Base-by-base conservation (phyloP, 2,113 vertebrate species). In the Oreochromis tanganicae region DNA sequence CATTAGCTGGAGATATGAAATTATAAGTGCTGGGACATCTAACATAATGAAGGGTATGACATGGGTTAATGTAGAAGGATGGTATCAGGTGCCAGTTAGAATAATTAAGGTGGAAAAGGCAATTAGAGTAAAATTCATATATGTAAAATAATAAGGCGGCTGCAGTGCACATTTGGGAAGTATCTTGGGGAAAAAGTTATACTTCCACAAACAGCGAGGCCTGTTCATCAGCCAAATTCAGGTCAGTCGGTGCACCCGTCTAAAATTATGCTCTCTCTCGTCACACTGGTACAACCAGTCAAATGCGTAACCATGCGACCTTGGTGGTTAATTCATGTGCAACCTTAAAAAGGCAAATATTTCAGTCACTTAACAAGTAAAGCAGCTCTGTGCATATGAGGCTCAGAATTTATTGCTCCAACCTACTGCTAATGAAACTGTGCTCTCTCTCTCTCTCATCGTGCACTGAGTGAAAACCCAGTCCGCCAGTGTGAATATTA, bases 271-370 rank as follows among this genome's bases (percentile, higher is more conserved):
- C 54, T 21, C 27, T 46, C 81, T 83, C 48, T 34, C 14, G 10
- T 63, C 38, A 66, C 27, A 14, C 41, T 84, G 41, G 17, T 59
- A 73, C 34, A 2, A 19, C 6, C 80, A 46, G 54, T n/a, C 34
- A 55, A 63, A 32, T 10, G 41, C n/a, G 21, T n/a, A 78, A 80
- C 81, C 84, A 73, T 56, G 54, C 7, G 48, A 83, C 71, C 86
- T 85, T 66, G 73, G 46, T 78, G 41, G 19, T 68, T 86, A 61
- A 89, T 84, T 80, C 46, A 86, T 75, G 68, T 80, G 59, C 84
- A 88, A 87, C 80, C 81, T 83, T 55, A 66, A 75, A 80, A 82
- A 89, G 24, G 48, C 38, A 79, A 83, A 86, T 52, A 84, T 86
- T 80, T 84, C 32, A 71, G 41, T 13, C n/a, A 55, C 55, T 68